Percentiles rank a stretch among this genome's conserved stretches.
Conservation (phyloP, 2,113 vertebrate species). For the Ochotona curzoniae region DNA sequence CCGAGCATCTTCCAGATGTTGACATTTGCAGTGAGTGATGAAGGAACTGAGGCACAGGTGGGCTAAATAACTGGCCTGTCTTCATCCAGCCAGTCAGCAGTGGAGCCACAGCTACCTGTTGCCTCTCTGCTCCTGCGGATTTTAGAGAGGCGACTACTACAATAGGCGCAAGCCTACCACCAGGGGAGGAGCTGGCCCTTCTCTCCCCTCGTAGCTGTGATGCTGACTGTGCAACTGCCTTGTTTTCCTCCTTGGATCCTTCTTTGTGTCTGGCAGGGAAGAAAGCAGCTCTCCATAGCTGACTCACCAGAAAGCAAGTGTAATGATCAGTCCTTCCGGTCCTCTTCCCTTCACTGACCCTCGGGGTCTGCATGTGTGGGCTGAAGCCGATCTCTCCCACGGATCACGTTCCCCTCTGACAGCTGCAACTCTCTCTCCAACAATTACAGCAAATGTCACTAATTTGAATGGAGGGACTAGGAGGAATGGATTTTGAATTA, state of each 20-base stretch:
- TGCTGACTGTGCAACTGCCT: not conserved
- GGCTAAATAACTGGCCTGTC: not conserved
- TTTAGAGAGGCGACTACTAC: not conserved
- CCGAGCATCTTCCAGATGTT: not conserved
- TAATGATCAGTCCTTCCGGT: not conserved
- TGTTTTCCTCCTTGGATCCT: not conserved
- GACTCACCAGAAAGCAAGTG: conserved; percentile 3
- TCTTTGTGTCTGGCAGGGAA: not conserved
- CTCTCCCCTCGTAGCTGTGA: not conserved
- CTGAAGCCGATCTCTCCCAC: not conserved
- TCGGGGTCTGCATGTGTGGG: fast-evolving
- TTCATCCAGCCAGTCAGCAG: too few relatives aligned
- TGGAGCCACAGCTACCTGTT: not conserved
- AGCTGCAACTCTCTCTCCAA: not conserved
- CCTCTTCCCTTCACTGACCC: fast-evolving
- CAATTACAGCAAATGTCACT: conserved; percentile 53
- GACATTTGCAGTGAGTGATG: not conserved
- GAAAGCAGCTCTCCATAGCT: not conserved
- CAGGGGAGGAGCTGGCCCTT: not conserved
- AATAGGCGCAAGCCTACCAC: not conserved
- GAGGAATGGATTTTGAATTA: conserved; percentile 78
- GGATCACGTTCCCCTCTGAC: fast-evolving
- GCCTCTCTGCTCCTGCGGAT: not conserved
- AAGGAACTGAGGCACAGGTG: not conserved
- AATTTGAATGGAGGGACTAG: conserved; percentile 65